phyloP scores from a whole-genome alignment of 2,113 vertebrate species.

The Lepus timidus region DNA sequence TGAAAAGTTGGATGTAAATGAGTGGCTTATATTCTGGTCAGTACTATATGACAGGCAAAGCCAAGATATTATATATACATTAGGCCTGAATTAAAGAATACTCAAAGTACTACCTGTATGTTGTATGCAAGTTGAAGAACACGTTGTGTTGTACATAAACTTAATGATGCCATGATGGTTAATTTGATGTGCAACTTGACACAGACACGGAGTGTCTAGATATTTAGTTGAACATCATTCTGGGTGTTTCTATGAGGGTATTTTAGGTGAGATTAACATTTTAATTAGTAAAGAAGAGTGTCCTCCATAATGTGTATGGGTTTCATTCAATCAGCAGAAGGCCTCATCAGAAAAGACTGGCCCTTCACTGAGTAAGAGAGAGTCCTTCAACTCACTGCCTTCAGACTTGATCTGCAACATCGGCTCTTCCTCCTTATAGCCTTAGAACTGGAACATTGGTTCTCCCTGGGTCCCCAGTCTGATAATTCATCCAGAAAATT shows the following conservation, averaged over 20 bases:
- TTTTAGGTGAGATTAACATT: background rate
- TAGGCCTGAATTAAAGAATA: background rate
- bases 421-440: background rate
- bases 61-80: slow-evolving; percentile 7
- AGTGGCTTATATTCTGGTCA: background rate
- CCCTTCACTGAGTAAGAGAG: background rate
- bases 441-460: background rate
- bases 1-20: slow-evolving; percentile 7
- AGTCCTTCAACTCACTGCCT: background rate
- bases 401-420: background rate
- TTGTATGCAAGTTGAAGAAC: background rate
- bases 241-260: background rate
- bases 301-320: background rate
- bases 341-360: background rate
- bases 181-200: background rate
- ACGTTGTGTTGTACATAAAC: background rate
- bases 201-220: background rate
- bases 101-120: background rate
- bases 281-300: background rate
- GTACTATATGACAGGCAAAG: background rate
- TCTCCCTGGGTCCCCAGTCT: background rate
- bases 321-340: background rate
- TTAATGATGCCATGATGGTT: background rate
- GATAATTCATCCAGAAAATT: background rate
- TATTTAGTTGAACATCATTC: slow-evolving; percentile 22